phyloP scores from a whole-genome alignment of 2,888 invertebrate species.

The Malacosoma neustria region DNA sequence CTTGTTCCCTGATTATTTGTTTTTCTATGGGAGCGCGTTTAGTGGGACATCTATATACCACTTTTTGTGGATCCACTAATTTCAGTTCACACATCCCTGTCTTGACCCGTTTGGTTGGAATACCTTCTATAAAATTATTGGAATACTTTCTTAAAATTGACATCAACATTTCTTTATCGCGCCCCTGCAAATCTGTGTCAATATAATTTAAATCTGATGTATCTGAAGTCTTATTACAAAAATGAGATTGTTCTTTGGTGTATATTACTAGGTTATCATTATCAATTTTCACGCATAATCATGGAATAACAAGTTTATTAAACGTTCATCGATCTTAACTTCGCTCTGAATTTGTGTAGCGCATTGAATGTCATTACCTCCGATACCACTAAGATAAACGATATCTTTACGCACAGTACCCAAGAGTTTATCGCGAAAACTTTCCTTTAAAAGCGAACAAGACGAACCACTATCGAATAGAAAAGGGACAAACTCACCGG shows the following conservation, averaged over 20 bases:
- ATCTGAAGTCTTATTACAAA: neutral
- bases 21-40: conserved; percentile 14
- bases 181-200: conserved; percentile 11
- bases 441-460: too few species aligned
- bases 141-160: too few species aligned
- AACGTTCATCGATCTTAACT: too few species aligned
- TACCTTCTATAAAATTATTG: conserved; percentile 11
- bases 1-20: conserved; percentile 14
- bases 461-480: conserved; percentile 6
- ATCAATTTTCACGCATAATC: neutral
- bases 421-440: too few species aligned
- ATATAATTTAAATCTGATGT: conserved; percentile 6
- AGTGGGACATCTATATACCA: conserved; percentile 12
- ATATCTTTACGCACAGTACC: too few species aligned
- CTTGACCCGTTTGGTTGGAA: conserved; percentile 10
- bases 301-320: neutral
- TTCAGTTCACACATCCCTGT: conserved; percentile 9
- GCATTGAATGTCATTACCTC: too few species aligned
- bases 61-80: conserved; percentile 10
- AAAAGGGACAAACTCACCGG: too few species aligned
- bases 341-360: too few species aligned
- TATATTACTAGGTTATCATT: neutral
- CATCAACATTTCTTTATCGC: conserved; percentile 5
- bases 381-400: too few species aligned
- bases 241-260: neutral